Evolutionary conservation across 2,797 vertebrate genomes (phyloP), one percentile per base, ranked within the genome.

Genomic region (Enteromius afrohamiltoni): DNA sequence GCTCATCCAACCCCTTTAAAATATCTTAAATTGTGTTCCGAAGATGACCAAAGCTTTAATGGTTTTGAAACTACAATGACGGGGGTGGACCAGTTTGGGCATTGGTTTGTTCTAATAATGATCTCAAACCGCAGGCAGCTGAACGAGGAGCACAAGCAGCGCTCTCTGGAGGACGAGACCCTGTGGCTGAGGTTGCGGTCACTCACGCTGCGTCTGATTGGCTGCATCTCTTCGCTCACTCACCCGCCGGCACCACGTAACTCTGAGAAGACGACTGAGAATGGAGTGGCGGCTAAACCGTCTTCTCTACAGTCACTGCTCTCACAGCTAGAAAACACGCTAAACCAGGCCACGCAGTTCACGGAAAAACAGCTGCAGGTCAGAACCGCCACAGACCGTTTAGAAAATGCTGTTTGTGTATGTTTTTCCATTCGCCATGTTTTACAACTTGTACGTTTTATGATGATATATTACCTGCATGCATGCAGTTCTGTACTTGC

Each of bases 151-250:
- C 96, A 98, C 67, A 93, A 92, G 86, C 93, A 88, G 60, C 95
- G 91, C 47, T 99, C 97, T 16, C 86, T 98, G 55, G 96, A 98
- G 87, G 98, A 99, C 58, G 98, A 99, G 88, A 92, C 93, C 0
- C 85, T 96, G 74, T 99, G 98, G 98, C 87, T 99, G 88, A 94
- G 93, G 90, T 94, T 98, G 84, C 96, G 98, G 2, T 98, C 97
- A 1, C 90, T 99, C 42, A 98, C 95, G 0, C 87, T 99, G 40
- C 96, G 98, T 89, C 91, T 99, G 84, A 92, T 98, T 49, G 94
- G 96, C 64, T 94, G 94, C 0, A 84, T 99, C 84, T 93, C 96
- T 0, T 87, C 89, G 3, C 92, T 95, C 1, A 93, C 92, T 76
- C 96, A 96, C 89, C 11, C 92, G 0, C 77, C 93, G 16, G 92